Conservation (phyloP, 2,888 invertebrate genomes). For the Dryococelus australis region DNA sequence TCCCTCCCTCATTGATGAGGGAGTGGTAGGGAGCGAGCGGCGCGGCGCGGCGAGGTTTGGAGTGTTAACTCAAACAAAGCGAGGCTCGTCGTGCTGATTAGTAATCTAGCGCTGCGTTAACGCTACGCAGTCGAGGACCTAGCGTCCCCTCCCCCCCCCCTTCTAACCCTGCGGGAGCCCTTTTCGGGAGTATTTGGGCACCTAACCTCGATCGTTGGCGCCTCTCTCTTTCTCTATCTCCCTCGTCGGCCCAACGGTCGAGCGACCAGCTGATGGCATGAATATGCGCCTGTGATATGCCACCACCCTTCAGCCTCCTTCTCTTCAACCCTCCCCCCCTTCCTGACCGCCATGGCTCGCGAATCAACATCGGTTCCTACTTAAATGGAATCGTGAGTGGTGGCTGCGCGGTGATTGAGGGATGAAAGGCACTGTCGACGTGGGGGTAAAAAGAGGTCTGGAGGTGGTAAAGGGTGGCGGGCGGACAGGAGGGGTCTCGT, state of each 20-base stretch:
- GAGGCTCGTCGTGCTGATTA: conserved; percentile 35
- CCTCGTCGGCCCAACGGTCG: neutral
- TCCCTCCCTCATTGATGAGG: neutral
- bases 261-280: neutral
- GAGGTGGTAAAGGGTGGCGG: neutral
- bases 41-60: conserved; percentile 28
- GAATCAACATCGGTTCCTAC: neutral
- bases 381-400: conserved; percentile 11
- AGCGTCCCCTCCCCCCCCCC: neutral
- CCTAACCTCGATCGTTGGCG: neutral
- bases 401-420: neutral
- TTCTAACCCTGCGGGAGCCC: neutral
- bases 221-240: neutral
- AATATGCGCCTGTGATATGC: neutral
- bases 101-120: conserved; percentile 32
- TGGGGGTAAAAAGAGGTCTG: neutral
- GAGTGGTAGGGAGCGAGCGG: neutral
- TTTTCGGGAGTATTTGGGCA: conserved; percentile 3
- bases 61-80: conserved; percentile 41
- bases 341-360: neutral
- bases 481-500: neutral
- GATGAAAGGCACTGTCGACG: neutral
- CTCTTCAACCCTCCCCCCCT: neutral
- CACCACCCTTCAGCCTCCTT: neutral
- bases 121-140: neutral